Base-by-base conservation (phyloP, 2,113 vertebrate species). In the Sinocyclocheilus maitianheensis region DNA sequence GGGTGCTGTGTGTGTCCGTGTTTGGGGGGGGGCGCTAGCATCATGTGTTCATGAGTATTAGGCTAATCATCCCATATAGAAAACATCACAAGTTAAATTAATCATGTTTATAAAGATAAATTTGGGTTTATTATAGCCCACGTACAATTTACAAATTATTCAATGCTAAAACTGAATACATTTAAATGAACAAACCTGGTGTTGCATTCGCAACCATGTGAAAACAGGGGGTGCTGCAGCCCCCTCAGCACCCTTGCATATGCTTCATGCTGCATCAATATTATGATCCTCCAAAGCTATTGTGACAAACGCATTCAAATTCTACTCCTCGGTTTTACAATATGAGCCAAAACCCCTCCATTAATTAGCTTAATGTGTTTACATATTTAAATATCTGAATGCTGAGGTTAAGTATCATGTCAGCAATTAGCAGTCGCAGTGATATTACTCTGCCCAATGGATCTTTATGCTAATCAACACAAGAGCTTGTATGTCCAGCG, bases 281-380 rank as follows among this genome's bases (percentile, higher is more conserved):
- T 24, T 75, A 24, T 20, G 51, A 9, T 58, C 16, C n/a, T 55
- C 26, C 24, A 58, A 77, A 77, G 26, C 16, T 55, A 77, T 10
- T 34, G 76, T 34, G 51, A 55, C 26, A 77, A 26, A 77, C 53
- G 14, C 5, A 77, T 58, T 77, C 4, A 77, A 77, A 77, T 77
- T 30, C 69, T 72, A 20, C 37, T 72, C 24, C 43, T 18, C 3
- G 34, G 24, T 85, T 51, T 85, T 72, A 53, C 24, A 53, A 20
- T 69, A 22, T 5, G 12, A 46, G 22, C 51, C 40, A 10, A 65
- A 60, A 60, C n/a, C n/a, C 37, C 37, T 77, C 75, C 84, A 77
- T 77, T 85, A 24, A 79, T 53, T 34, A 71, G 11, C 62, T 79
- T 69, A 69, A 78, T 58, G 76, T 85, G 77, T 80, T 80, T 69